Percentiles rank a stretch among this genome's conserved stretches.
Conservation (phyloP, 2,113 vertebrate genomes). For the Cyanoramphus novaezelandiae region DNA sequence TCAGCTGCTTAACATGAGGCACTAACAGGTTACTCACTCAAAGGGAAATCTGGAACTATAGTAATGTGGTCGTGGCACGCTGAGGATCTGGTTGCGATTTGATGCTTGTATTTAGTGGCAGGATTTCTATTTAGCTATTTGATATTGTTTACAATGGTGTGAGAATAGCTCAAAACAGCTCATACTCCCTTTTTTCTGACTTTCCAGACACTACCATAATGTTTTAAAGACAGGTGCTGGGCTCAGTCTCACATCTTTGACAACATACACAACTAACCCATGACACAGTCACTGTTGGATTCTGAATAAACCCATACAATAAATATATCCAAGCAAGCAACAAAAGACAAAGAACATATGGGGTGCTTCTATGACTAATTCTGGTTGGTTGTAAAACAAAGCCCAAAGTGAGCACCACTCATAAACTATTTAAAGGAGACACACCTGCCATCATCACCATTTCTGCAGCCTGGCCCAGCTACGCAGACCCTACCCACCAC, state of each 20-base stretch:
- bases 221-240: slow-evolving; percentile 1
- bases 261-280: neutral
- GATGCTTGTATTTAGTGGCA: slow-evolving; percentile 18
- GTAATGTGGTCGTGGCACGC: neutral
- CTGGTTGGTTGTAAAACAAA: neutral
- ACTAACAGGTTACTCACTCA: neutral
- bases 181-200: neutral
- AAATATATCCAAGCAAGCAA: slow-evolving; percentile 6
- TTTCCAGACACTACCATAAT: neutral
- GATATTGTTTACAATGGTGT: neutral
- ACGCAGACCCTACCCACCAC: neutral
- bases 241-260: neutral
- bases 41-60: neutral
- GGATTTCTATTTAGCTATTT: slow-evolving; percentile 14
- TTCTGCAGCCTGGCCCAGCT: neutral
- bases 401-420: neutral
- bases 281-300: neutral
- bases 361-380: neutral
- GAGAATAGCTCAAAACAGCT: slow-evolving; percentile 12
- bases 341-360: neutral
- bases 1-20: neutral
- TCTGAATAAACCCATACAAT: neutral
- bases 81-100: slow-evolving; percentile 36
- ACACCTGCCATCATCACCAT: neutral
- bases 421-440: slow-evolving; percentile 10